Conservation (phyloP, 2,113 vertebrate species). For the Madoqua kirkii region DNA sequence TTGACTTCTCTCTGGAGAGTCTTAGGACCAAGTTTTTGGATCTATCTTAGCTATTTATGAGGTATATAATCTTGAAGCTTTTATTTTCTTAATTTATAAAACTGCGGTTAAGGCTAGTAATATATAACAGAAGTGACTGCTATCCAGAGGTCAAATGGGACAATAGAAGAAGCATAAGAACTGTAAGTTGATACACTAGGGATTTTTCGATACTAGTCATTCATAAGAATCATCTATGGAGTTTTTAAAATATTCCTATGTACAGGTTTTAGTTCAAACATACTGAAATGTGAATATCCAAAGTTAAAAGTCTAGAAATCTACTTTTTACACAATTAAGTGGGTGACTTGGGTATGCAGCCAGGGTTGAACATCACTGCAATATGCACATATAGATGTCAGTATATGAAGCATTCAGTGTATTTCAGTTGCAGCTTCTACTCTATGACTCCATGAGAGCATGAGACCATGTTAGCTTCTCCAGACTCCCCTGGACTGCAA, state of each 20-base stretch:
- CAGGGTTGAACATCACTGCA: neutral
- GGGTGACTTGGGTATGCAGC: neutral
- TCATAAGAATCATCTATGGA: neutral
- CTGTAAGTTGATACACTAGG: neutral
- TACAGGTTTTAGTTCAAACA: neutral
- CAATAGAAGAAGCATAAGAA: neutral
- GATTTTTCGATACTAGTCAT: neutral
- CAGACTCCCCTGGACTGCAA: too few relatives aligned
- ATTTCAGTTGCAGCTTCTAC: slow-evolving; percentile 14
- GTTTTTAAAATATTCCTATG: neutral
- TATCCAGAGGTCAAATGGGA: slow-evolving; percentile 20
- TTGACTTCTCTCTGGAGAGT: neutral
- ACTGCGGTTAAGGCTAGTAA: neutral
- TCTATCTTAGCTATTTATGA: neutral
- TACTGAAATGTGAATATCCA: slow-evolving; percentile 22
- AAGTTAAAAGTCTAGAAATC: neutral
- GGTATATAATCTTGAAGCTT: neutral
- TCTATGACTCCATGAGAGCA: neutral
- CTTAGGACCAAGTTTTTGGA: neutral
- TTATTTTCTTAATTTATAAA: slow-evolving; percentile 40
- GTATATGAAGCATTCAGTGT: neutral
- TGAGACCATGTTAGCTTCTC: neutral
- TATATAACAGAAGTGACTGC: neutral
- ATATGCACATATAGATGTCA: slow-evolving; percentile 6
- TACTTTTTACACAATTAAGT: slow-evolving; percentile 29